phyloP scores from a whole-genome alignment of 2,113 vertebrate species.

The Nansenia antarctica region DNA sequence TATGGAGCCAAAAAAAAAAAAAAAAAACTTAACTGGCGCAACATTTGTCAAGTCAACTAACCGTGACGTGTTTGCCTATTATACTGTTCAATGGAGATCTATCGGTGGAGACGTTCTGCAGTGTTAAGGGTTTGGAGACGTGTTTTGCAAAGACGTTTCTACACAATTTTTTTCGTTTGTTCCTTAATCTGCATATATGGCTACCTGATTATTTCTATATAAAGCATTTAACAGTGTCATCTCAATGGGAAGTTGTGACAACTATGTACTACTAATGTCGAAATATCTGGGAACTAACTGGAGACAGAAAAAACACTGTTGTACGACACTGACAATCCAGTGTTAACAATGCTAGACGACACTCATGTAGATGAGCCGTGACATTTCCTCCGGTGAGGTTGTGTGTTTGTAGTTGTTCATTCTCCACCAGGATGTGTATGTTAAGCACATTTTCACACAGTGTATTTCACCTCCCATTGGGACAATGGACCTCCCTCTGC shows the following conservation, averaged over 20 bases:
- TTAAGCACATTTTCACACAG: constrained; percentile 61
- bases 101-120: constrained; percentile 73
- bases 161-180: constrained; percentile 40
- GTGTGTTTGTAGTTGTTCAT: constrained; percentile 35
- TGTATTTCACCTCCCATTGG: constrained; percentile 61
- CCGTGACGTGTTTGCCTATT: constrained; percentile 81
- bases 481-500: constrained; percentile 52
- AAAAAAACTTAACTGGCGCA: constrained; percentile 57
- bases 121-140: constrained; percentile 73
- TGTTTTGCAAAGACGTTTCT: constrained; percentile 62
- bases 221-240: constrained; percentile 54
- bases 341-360: constrained; percentile 23
- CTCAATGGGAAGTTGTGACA: constrained; percentile 28
- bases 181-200: constrained; percentile 57
- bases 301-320: constrained; percentile 24
- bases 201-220: constrained; percentile 43
- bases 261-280: constrained; percentile 2
- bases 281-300: constrained; percentile 29
- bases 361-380: constrained; percentile 51
- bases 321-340: constrained; percentile 31
- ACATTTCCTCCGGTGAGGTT: constrained; percentile 63
- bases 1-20: constrained; percentile 75
- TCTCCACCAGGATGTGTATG: constrained; percentile 50
- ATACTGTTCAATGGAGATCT: constrained; percentile 73
- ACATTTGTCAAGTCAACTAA: constrained; percentile 80